These are phyloP conservation scores for Oegoconia quadripuncta DNA, from an alignment of 2,888 invertebrate genomes.

Conservation along the genomic window DNA sequence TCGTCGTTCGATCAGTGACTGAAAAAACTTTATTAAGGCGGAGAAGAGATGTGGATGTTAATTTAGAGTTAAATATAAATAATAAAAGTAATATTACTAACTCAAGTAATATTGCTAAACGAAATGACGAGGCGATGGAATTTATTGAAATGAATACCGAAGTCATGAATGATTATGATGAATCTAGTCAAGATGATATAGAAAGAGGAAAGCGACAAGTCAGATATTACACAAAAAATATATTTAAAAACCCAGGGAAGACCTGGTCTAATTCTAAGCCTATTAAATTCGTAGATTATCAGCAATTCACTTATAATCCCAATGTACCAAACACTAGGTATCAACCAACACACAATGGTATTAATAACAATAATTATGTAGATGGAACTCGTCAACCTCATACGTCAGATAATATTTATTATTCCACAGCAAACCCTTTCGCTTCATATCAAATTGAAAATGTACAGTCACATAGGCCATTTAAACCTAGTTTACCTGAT, in stretches of 20 bases:
- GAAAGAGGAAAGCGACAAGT: constrained; percentile 73
- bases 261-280: constrained; percentile 53
- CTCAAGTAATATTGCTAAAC: constrained; percentile 46
- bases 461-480: constrained; percentile 44
- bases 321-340: constrained; percentile 46
- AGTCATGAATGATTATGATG: constrained; percentile 34
- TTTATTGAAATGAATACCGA: constrained; percentile 43
- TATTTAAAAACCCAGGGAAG: constrained; percentile 47
- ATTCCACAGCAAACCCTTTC: constrained; percentile 50
- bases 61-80: constrained; percentile 30
- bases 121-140: constrained; percentile 57
- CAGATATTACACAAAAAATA: constrained; percentile 60
- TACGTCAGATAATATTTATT: constrained; percentile 35
- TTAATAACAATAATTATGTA: constrained; percentile 40
- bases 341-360: constrained; percentile 36
- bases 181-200: constrained; percentile 41
- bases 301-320: constrained; percentile 45
- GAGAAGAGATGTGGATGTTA: constrained; percentile 48
- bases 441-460: constrained; percentile 42
- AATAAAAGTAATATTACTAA: constrained; percentile 30
- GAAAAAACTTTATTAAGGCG: constrained; percentile 42
- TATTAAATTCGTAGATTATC: constrained; percentile 45
- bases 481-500: constrained; percentile 61
- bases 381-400: constrained; percentile 40
- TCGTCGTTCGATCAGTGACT: constrained; percentile 41